Evolutionary conservation across 2,797 vertebrate species (phyloP), one percentile per base, ranked within the genome.

Genomic region (Acrossocheilus wenchowensis): DNA sequence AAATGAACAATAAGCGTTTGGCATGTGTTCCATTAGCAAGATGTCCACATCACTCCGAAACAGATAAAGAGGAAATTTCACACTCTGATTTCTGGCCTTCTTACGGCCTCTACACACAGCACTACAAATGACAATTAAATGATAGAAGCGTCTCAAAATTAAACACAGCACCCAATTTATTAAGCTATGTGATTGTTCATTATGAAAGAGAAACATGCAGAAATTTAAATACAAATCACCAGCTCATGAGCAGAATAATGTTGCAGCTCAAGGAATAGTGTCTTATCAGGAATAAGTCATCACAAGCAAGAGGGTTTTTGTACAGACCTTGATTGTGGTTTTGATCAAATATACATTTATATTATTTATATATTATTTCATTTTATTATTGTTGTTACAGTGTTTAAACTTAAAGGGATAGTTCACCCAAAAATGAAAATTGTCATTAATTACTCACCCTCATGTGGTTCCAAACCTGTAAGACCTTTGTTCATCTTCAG

Each of bases 101-200:
- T 52, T 50, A 78, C 5, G 30, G 82, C 85, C 64, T 50, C 64
- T 3, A 72, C 41, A 69, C 68, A 62, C 54, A 45, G 43, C 21
- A 78, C 79, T 52, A 26, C 74, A 85, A 86, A 54, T 88, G 66
- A 74, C 79, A 89, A 87, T 89, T 89, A 88, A 90, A 90, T 45
- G 88, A 89, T 83, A 88, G 81, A 81, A 78, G 80, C 15, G 26
- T 68, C 36, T 83, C 62, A 57, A 83, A 85, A 83, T 83, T 81
- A 83, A 83, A 84, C 66, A 78, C 79, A 82, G 85, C 85, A 72
- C 74, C 79, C 48, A 64, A 43, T 81, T 81, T 62, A 88, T 81
- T 89, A 83, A 83, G 69, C 84, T 68, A 79, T 50, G 68, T 26
- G 75, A 74, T 77, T 87, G 72, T 81, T 83, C 81, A 74, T 78